Evolutionary conservation across 1,140 invertebrate species (phyloP), one percentile per base, ranked within the genome.

Genomic region (Gryon sp.): DNA sequence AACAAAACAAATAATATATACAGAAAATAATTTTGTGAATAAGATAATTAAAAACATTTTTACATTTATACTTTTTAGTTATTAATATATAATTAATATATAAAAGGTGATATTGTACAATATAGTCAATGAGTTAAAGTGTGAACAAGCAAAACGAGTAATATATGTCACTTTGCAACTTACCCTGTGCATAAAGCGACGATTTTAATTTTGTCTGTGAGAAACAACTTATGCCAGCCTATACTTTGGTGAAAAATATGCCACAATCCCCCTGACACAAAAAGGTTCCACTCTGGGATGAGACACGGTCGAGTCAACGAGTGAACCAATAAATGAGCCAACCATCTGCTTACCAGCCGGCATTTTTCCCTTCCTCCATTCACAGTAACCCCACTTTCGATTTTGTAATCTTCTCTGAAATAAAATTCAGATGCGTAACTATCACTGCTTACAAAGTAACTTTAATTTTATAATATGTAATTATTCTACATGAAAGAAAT

Each of bases 341-440:
- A 86, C 86, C 87, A 89, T 89, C 87, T 89, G 87, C 87, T 88
- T 83, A 80, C 84, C 87, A 89, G 85, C 86, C 87, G 87, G 87
- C 85, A 84, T 84, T 80, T 83, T 81, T 83, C 76, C 80, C 77
- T 73, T 66, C 70, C 81, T 76, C 66, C 79, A 74, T 73, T 77
- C 72, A 57, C 52, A 72, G 68, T 80, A 24, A 74, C 77, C 78
- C 59, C 38, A 74, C 76, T 68, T 70, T 50, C 66, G 77, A 84
- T 85, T 84, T 86, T 86, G 84, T 87, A 80, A 78, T 80, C 82
- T 80, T 80, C n/a, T n/a, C 86, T 86, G 78, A 85, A 87, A 87
- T 87, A 85, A 87, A 85, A 87, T 69, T 76, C 55, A 55, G 40
- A 59, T 66, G 38, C 52, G 12, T 38, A 38, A 60, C 26, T 38